Conservation (phyloP, 2,113 vertebrate species). For the Lonchura striata region DNA sequence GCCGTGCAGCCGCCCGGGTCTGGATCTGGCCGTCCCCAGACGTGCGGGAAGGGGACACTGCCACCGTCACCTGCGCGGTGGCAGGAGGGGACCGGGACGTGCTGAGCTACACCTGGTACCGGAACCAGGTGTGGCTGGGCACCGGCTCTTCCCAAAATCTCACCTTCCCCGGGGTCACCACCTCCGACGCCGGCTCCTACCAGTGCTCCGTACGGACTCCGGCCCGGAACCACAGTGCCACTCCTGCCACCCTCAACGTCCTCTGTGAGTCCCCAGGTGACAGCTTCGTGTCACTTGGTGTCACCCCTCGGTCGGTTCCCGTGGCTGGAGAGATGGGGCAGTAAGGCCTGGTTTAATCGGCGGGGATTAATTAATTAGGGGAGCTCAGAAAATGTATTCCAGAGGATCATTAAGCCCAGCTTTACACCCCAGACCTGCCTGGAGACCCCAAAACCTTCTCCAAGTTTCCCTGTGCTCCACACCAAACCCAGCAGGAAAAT, state of each 20-base stretch:
- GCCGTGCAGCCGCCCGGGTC: constrained; percentile 42
- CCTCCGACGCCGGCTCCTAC: constrained; percentile 48
- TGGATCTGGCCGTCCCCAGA: constrained; percentile 47
- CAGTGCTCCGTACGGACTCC: neutral
- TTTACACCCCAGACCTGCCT: neutral
- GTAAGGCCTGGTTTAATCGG: neutral
- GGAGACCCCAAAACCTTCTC: neutral
- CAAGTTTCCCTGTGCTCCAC: neutral
- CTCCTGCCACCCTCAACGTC: constrained; percentile 52
- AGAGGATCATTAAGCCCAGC: neutral
- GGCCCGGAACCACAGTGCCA: constrained; percentile 14
- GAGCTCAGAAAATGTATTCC: no score
- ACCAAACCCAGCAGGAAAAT: neutral
- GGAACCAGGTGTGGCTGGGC: constrained; percentile 30
- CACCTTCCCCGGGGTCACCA: neutral
- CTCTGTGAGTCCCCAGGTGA: constrained; percentile 63
- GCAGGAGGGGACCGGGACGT: neutral
- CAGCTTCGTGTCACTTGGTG: rapidly evolving
- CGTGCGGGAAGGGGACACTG: constrained; percentile 37
- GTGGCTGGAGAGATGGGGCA: neutral
- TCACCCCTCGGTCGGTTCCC: rapidly evolving
- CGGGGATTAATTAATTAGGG: neutral
- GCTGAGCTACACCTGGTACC: constrained; percentile 70
- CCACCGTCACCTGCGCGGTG: constrained; percentile 67
- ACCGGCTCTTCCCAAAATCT: neutral